Conservation (phyloP, 1,140 invertebrate genomes). For the Helicoverpa zea region DNA sequence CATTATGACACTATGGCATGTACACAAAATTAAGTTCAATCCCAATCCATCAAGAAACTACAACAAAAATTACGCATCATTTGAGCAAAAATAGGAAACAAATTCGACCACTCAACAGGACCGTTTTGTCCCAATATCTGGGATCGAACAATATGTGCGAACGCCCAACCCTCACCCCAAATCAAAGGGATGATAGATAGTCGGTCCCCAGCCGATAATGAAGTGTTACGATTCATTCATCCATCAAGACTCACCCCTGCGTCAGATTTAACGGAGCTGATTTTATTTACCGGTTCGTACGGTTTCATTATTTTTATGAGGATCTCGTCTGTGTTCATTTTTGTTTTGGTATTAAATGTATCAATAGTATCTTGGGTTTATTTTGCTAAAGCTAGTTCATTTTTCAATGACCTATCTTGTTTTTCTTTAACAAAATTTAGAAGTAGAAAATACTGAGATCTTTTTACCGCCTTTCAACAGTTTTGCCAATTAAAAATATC, state of each 20-base stretch:
- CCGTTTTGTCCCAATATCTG: not conserved
- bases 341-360: not conserved
- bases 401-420: not conserved
- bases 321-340: not conserved
- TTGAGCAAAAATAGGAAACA: slow-evolving; percentile 19
- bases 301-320: slow-evolving; percentile 19
- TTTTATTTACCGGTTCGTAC: slow-evolving; percentile 24
- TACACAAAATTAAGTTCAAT: too few relatives aligned
- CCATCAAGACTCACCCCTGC: slow-evolving; percentile 38
- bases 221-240: slow-evolving; percentile 50
- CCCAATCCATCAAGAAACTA: not conserved
- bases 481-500: too few relatives aligned
- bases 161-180: slow-evolving; percentile 42
- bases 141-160: slow-evolving; percentile 50
- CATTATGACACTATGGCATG: too few relatives aligned
- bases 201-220: slow-evolving; percentile 44
- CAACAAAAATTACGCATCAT: not conserved
- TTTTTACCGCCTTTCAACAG: too few relatives aligned
- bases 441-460: too few relatives aligned
- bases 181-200: slow-evolving; percentile 52
- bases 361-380: not conserved
- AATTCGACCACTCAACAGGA: not conserved
- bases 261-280: slow-evolving; percentile 20
- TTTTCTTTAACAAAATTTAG: too few relatives aligned
- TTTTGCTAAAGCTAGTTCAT: not conserved